Evolutionary conservation across 2,797 vertebrate species (phyloP), one percentile per base, ranked within the genome.

Genomic region (Psittacula echo): DNA sequence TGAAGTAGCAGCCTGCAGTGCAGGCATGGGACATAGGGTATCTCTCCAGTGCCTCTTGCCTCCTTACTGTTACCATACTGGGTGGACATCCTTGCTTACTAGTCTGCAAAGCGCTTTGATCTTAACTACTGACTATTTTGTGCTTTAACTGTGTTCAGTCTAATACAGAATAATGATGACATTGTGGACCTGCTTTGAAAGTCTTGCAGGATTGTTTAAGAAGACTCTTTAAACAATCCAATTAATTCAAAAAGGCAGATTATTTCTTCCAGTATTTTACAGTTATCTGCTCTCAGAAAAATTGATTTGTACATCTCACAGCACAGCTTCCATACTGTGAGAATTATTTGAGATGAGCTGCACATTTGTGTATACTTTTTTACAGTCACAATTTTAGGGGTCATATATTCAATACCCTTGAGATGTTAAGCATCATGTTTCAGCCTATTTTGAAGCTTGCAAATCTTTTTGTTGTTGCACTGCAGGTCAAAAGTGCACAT

Each of bases 401-500:
- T 84, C 13, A 14, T 30, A n/a, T 37, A 47, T 72, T 84, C 50
- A 81, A 41, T 42, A 54, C 51, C 20, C 80, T 74, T 80, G 68
- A 66, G 83, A 91, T 54, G 44, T 71, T 88, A 92, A 78, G 27
- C 22, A 37, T 32, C 26, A 87, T 77, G 67, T 88, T 91, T 79
- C 83, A 87, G 44, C 11, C 64, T 21, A 51, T 64, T 91, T 75
- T 84, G 82, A 94, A 93, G 44, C 67, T 58, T 93, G 37, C 44
- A 84, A 41, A 76, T 51, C 37, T 70, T 85, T 95, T 54, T 47
- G 21, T 17, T 87, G 58, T 39, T 87, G 51, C 48, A 60, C 24
- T 84, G 60, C 26, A 80, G 67, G 89, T 92, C 60, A 89, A 84
- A 96, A 95, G 74, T 87, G 56, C 60, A 94, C 47, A 87, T 71